Evolutionary conservation across 2,113 vertebrate species (phyloP), one percentile per base, ranked within the genome.

Genomic region (Addax nasomaculatus): DNA sequence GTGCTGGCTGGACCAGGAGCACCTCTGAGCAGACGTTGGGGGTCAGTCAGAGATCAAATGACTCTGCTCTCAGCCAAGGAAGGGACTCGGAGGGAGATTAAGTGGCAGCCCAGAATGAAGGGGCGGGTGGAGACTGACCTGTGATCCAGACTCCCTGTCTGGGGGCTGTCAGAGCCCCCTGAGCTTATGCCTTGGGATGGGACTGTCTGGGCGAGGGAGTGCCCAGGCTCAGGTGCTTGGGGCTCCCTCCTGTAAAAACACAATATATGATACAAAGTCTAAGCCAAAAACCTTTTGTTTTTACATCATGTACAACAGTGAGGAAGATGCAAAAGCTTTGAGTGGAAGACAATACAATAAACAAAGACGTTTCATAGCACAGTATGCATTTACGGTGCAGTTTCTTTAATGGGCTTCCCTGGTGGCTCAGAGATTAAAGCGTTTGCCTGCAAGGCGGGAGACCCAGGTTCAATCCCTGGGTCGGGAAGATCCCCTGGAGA

Each of bases 161-260:
- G 98, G 98, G 99, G 98, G 98, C 98, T 98, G 95, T 98, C 98
- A 97, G 98, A 99, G 98, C 98, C 98, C 99, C 98, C 98, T 97
- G 98, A 98, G 98, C 98, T 99, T 99, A 99, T 98, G 98, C 98
- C 99, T 99, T 99, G 99, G 99, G 99, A 97, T 97, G 83, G 98
- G 99, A 95, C 98, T 98, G 98, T 98, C 98, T 99, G 99, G 98
- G 98, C 97, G 98, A 99, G 98, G 98, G 99, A 99, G 98, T 99
- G 98, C 99, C 99, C 99, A 99, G 99, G 98, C 98, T 99, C 99
- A 98, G 99, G 99, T 99, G 98, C 98, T 99, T 99, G 99, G 98
- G 99, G 98, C 98, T 98, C 99, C 98, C 98, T 98, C 98, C 99
- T 99, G 99, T 98, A 98, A 99, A 99, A 99, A 99, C 98, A 99